Base-by-base conservation (phyloP, 1,140 invertebrate genomes). In the Amyelois transitella region DNA sequence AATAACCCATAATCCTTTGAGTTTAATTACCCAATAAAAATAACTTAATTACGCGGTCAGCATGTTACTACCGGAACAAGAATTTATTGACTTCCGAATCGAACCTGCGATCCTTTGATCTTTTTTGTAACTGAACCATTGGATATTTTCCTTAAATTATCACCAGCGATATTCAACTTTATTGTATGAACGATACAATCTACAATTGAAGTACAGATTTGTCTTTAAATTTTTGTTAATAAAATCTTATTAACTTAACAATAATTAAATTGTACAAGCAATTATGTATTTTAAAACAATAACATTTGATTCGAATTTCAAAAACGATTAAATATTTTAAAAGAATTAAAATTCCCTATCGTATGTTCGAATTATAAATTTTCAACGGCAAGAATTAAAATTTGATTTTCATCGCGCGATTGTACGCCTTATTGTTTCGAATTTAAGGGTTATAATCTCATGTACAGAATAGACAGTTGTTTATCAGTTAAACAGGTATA, bases 331-430 rank as follows among this genome's bases (percentile, higher is more conserved):
- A 38, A 38, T n/a, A 43, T 14, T 47, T 47, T 47, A 19, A n/a
- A n/a, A n/a, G n/a, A 38, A 2, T 38, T 38, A 38, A 38, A 38
- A 38, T 21, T 21, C 21, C 1, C 43, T 2, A 45, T 19, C 43
- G 43, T n/a, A n/a, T n/a, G n/a, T 45, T 48, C 45, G 45, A 48
- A 48, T 48, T 48, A 48, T 21, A 48, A 48, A 21, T 48, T 48
- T 48, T 48, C 18, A 21, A 21, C 18, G 20, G 45, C 45, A 12
- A n/a, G 45, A 48, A 48, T 48, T 48, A 48, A 48, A 48, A 48
- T 21, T 17, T 22, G 7, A 20, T 21, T n/a, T 21, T n/a, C 21
- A 1, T 21, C 18, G 21, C 1, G 7, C 1, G n/a, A 21, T 21
- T 12, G 17, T 48, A 1, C 1, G 21, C 45, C 21, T 21, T 48